phyloP scores from a whole-genome alignment of 2,797 vertebrate species.

The Sternarchorhynchus goeldii region DNA sequence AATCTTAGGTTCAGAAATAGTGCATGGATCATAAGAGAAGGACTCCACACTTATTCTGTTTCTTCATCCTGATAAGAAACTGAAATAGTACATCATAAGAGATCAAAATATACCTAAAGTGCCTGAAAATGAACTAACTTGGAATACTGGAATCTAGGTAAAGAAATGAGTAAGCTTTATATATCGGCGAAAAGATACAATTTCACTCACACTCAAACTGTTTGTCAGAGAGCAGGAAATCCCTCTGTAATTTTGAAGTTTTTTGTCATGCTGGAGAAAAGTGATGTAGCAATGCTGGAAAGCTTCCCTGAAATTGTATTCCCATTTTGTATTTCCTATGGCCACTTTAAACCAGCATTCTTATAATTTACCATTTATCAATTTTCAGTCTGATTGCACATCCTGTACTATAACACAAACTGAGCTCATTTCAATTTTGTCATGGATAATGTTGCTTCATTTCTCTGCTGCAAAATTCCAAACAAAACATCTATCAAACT shows the following conservation, averaged over 20 bases:
- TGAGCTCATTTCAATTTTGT: constrained; percentile 72
- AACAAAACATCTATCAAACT: constrained; percentile 70
- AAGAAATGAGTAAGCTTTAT: not conserved
- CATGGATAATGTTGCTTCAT: constrained; percentile 72
- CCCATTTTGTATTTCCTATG: constrained; percentile 60
- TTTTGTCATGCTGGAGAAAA: constrained; percentile 22
- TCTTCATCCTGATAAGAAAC: constrained; percentile 32
- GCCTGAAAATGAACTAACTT: not conserved
- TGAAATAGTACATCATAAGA: constrained; percentile 24
- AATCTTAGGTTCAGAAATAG: constrained; percentile 46
- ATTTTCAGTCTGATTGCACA: constrained; percentile 63
- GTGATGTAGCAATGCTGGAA: constrained; percentile 20
- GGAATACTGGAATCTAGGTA: not conserved
- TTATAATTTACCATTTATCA: constrained; percentile 64
- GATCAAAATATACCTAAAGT: constrained; percentile 6
- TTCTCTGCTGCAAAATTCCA: constrained; percentile 67
- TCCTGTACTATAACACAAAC: constrained; percentile 63
- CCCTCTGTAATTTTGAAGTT: constrained; percentile 25
- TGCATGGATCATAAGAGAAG: constrained; percentile 13
- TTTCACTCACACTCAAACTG: not conserved
- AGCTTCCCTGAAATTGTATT: constrained; percentile 59
- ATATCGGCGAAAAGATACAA: not conserved
- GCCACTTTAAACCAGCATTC: constrained; percentile 52
- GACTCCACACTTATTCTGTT: constrained; percentile 26
- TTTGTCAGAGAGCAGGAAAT: constrained; percentile 4